Evolutionary conservation across 2,113 vertebrate species (phyloP).

Genomic region (Willisornis vidua): DNA sequence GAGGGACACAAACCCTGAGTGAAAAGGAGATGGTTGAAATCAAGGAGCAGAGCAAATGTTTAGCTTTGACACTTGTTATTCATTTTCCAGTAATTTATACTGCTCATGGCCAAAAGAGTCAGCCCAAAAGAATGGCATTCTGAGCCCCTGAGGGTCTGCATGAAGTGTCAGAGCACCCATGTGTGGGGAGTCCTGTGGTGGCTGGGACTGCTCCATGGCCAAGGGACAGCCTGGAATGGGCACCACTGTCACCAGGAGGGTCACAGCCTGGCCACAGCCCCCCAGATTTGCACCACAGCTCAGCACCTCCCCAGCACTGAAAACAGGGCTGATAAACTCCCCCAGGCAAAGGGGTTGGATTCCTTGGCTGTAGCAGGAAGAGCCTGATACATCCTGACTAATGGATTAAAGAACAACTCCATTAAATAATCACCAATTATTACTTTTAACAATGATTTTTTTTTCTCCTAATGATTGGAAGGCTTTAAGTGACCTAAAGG

Average conservation of each 20-base stretch:
- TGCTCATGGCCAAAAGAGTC: not conserved
- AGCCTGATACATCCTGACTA: not conserved
- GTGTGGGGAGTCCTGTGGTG: accelerated
- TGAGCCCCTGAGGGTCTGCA: not conserved
- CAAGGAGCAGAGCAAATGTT: not conserved
- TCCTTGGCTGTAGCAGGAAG: not conserved
- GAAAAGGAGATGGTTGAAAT: not conserved
- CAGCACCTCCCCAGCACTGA: not conserved
- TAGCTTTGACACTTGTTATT: not conserved
- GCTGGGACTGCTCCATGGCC: not conserved
- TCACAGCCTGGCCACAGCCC: not conserved
- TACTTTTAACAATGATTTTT: not conserved
- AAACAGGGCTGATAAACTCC: not conserved
- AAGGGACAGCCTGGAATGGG: not conserved
- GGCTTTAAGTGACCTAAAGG: not conserved
- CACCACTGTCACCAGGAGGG: not conserved
- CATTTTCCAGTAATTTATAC: not conserved
- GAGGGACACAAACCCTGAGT: not conserved
- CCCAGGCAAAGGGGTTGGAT: not conserved
- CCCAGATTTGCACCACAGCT: not conserved
- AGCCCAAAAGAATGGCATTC: not conserved
- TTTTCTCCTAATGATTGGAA: not conserved
- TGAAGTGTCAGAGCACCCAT: not conserved
- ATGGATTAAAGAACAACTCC: not conserved
- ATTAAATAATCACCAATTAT: not conserved